A percentile compares a stretch with the other conserved stretches of the same genome.
Evolutionary conservation across 2,797 vertebrate species (phyloP).

Genomic region (Fringilla coelebs): DNA sequence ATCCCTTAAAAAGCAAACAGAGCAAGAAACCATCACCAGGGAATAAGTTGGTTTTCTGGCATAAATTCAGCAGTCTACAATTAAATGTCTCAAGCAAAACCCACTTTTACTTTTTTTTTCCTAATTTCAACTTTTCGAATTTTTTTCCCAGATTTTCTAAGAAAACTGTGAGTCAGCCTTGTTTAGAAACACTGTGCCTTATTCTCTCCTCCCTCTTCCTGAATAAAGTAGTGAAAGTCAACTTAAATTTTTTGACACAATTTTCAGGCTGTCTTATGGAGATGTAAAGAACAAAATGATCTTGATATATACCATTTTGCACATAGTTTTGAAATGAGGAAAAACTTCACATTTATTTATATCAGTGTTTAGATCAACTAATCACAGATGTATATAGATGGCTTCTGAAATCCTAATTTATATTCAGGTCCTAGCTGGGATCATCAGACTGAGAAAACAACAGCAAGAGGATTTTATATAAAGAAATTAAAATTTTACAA

Average conservation of each 20-base stretch:
- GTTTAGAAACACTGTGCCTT: neutral
- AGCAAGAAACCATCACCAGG: neutral
- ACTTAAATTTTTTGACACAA: neutral
- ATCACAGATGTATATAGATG: neutral
- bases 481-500: neutral
- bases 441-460: neutral
- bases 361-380: neutral
- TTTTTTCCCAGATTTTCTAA: neutral
- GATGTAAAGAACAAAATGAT: neutral
- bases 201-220: neutral
- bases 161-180: neutral
- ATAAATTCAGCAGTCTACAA: neutral
- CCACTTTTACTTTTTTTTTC: too few species aligned
- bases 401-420: neutral
- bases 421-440: neutral
- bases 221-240: neutral
- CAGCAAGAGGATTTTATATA: neutral
- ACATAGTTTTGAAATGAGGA: neutral
- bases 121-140: neutral
- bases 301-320: neutral
- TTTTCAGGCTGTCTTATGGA: neutral
- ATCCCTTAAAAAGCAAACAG: neutral
- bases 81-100: neutral
- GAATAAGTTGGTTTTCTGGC: neutral
- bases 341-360: neutral